Evolutionary conservation across 2,113 vertebrate species (phyloP).

Genomic region (Tachuris rubrigastra): DNA sequence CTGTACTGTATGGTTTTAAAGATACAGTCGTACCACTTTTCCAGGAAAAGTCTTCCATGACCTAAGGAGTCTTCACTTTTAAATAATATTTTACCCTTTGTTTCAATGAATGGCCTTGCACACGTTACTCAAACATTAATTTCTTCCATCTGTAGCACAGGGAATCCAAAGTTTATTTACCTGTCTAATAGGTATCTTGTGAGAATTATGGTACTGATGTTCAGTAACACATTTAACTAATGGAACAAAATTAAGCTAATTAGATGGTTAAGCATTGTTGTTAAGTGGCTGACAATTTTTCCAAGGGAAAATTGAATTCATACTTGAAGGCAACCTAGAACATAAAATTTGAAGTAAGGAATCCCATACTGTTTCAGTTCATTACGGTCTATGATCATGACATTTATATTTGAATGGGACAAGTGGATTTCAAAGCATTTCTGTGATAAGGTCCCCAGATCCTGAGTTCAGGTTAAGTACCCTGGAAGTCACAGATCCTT

Average conservation of each 20-base stretch:
- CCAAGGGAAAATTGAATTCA: neutral
- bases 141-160: neutral
- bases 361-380: neutral
- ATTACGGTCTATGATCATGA: neutral
- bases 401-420: neutral
- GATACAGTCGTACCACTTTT: too few relatives aligned
- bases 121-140: neutral
- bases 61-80: neutral
- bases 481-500: neutral
- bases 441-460: neutral
- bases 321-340: neutral
- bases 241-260: neutral
- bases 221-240: neutral
- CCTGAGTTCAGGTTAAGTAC: neutral
- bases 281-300: neutral
- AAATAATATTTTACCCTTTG: neutral
- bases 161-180: neutral
- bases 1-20: neutral
- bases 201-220: neutral
- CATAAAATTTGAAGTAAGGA: neutral
- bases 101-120: neutral
- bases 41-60: neutral
- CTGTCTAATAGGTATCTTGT: neutral
- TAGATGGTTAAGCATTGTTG: neutral
- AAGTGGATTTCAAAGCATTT: neutral